phyloP scores from a whole-genome alignment of 2,888 invertebrate genomes.

The Folsomia manolachei region DNA sequence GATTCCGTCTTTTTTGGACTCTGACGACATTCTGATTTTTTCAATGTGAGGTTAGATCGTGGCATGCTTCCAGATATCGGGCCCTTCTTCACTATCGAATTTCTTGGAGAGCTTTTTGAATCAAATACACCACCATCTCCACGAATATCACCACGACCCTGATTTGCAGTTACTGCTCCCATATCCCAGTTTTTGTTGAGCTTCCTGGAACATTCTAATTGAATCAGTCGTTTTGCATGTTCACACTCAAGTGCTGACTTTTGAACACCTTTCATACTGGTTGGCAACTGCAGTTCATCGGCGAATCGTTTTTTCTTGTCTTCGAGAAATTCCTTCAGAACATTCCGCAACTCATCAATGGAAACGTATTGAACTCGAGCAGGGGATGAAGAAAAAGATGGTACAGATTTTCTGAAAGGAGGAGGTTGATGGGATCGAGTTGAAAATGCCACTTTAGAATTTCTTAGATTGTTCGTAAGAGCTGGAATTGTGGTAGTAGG shows the following conservation, averaged over 20 bases:
- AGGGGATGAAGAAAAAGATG: neutral
- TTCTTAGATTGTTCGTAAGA: neutral
- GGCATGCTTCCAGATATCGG: no score
- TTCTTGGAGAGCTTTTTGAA: no score
- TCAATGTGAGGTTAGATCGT: no score
- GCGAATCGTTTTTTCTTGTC: neutral
- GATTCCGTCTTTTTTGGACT: no score
- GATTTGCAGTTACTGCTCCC: neutral
- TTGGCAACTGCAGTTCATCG: no score
- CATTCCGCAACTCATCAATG: neutral
- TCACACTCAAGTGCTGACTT: neutral
- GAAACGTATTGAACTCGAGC: neutral
- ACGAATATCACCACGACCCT: neutral
- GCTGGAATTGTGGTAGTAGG: no score
- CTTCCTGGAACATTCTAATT: neutral
- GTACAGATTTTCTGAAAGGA: neutral
- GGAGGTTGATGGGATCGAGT: neutral
- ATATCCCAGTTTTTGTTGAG: neutral
- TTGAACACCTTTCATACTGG: no score
- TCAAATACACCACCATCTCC: no score
- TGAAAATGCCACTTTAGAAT: neutral
- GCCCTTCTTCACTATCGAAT: no score
- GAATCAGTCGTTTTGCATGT: neutral
- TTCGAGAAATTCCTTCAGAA: neutral
- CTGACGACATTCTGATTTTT: no score